These are phyloP conservation scores for Hyposoter dolosus DNA, from an alignment of 2,888 invertebrate genomes.

Conservation along the genomic window DNA sequence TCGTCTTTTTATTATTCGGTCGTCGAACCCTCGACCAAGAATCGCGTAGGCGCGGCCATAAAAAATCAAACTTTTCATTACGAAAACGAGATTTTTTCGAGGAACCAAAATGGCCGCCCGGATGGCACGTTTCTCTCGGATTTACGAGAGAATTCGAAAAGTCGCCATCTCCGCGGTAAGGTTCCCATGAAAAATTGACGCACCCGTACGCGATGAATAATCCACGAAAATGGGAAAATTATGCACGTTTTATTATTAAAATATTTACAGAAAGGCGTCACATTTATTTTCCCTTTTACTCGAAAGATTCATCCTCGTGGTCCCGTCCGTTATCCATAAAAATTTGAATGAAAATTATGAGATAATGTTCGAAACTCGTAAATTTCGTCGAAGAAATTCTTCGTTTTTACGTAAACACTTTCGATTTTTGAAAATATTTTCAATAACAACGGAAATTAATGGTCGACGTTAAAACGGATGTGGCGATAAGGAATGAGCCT, in stretches of 20 bases:
- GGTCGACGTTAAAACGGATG: neutral
- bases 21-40: neutral
- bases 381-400: neutral
- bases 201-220: neutral
- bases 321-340: neutral
- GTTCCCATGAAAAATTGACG: neutral
- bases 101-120: too few relatives aligned
- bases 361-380: neutral
- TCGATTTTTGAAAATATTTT: neutral
- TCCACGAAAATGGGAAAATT: neutral
- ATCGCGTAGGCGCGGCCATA: neutral
- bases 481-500: conserved; percentile 22
- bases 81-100: too few relatives aligned
- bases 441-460: neutral
- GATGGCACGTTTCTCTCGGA: too few relatives aligned
- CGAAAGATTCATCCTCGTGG: neutral
- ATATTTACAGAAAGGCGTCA: neutral
- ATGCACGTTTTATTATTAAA: neutral
- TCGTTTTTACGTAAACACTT: neutral
- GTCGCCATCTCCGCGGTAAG: neutral
- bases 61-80: too few relatives aligned
- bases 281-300: neutral
- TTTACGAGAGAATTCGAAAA: too few relatives aligned
- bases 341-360: neutral
- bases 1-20: neutral